Base-by-base conservation (phyloP, 2,113 vertebrate genomes). In the Dascyllus trimaculatus region DNA sequence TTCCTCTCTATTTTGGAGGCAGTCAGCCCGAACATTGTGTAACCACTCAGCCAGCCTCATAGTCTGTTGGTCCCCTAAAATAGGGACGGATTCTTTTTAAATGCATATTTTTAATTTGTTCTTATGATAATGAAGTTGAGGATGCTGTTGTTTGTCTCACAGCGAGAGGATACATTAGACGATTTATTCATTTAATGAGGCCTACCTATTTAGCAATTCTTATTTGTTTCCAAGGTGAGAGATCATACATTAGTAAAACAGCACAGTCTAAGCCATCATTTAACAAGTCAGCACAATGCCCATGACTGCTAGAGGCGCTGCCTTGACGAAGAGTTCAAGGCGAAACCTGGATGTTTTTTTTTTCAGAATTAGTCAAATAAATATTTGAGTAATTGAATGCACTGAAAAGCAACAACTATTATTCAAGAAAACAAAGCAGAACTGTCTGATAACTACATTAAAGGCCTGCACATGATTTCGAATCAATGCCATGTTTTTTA, bases 141-240 rank as follows among this genome's bases (percentile, higher is more conserved):
- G 63, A 75, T 46, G 71, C 29, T 64, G 61, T 65, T 81, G 66
- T 85, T 87, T 76, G 71, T 78, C 66, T 79, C 75, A 40, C 35
- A 52, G 46, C 19, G 25, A 74, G 67, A 71, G 25, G 71, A 46
- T 32, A 17, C 46, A 66, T 84, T 75, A 64, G 80, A 60, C 63
- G 78, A 65, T 89, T 78, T 75, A 70, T 87, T 67, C 43, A 45
- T 80, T 73, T 82, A 78, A 85, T 78, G 62, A 87, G 76, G 38
- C 69, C 52, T 25, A 29, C 56, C 78, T 77, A 52, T 78, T 88
- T 86, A 83, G 78, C 72, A 76, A 80, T 81, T 86, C 67, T 70
- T 61, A 71, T 84, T 58, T 86, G 71, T 86, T 71, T 76, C 54
- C 60, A 71, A 81, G 67, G 72, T 85, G 73, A 82, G 64, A 62